Percentiles rank a stretch among this genome's conserved stretches.
These are phyloP conservation scores for Andrena flavipes DNA, from an alignment of 2,888 invertebrate species.

Conservation along the genomic window DNA sequence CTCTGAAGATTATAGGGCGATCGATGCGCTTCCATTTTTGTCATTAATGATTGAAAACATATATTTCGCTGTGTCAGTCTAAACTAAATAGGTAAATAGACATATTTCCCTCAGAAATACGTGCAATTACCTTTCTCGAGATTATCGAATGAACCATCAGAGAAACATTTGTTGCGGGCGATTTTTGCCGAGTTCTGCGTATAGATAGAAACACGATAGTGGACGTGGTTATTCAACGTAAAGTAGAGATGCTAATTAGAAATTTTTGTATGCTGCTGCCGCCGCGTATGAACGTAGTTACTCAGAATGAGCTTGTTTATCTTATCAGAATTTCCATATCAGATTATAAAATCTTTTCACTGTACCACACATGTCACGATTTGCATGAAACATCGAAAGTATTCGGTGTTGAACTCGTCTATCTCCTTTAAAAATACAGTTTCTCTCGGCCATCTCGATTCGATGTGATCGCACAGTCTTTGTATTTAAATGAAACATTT, in stretches of 20 bases:
- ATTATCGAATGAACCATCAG: not conserved
- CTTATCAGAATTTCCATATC: not conserved
- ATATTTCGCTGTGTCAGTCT: too few relatives aligned
- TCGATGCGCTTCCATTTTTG: not conserved
- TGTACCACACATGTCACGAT: too few relatives aligned
- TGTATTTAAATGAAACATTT: too few relatives aligned
- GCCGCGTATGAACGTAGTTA: conserved; percentile 14
- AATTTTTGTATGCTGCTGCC: conserved; percentile 8
- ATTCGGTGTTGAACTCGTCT: not conserved
- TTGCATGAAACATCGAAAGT: not conserved
- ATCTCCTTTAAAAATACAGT: not conserved
- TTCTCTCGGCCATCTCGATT: not conserved
- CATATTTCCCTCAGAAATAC: not conserved
- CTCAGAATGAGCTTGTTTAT: not conserved
- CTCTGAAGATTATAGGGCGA: too few relatives aligned
- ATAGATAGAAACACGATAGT: not conserved
- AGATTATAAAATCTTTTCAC: not conserved
- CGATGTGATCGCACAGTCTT: too few relatives aligned
- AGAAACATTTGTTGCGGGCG: not conserved
- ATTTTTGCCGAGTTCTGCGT: not conserved
- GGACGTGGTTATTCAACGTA: not conserved
- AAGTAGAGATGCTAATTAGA: conserved; percentile 22
- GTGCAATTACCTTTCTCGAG: not conserved
- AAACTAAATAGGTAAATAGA: not conserved
- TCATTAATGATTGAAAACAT: not conserved